Base-by-base conservation (phyloP, 2,888 invertebrate species). In the Odontocolon sp. region DNA sequence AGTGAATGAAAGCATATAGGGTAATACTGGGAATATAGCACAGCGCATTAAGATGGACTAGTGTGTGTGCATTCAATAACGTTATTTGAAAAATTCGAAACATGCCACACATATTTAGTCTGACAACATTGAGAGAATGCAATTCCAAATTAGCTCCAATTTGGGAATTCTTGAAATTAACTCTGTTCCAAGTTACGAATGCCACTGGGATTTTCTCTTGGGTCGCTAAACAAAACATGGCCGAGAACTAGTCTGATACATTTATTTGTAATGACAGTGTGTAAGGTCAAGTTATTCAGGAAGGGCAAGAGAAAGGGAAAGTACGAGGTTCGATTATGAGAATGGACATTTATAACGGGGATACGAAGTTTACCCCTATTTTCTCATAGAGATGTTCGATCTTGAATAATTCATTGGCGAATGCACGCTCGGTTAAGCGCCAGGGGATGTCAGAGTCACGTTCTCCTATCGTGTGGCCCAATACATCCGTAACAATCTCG, bases 391-490 rank as follows among this genome's bases (percentile, higher is more conserved):
- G 84, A 84, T 82, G 80, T 81, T 82, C 81, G 83, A 87, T 85
- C 84, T 76, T 88, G 88, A 88, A 88, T 88, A 86, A 88, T 88
- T 87, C 87, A 88, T 87, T 80, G 86, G 83, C 18, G 78, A 85
- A 87, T 81, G 83, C 84, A 87, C 86, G 86, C 87, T 88, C 86
- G 85, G 85, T 86, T 86, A 84, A 83, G 70, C 82, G 79, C 74
- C 68, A 71, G 74, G 78, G 52, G 66, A 73, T 56, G 66, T 23
- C 54, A 36, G 57, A 36, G 38, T 33, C 73, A 63, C 57, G 36
- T 38, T 36, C 42, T 14, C 11, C 16, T 57, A n/a, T 31, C 26
- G 26, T 23, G 23, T 33, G 8, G 54, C 8, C 40, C 23, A 21
- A 40, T 26, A 26, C 26, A 26, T 42, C 6, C n/a, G n/a, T n/a